Evolutionary conservation across 2,113 vertebrate genomes (phyloP).

Genomic region (Puma concolor): DNA sequence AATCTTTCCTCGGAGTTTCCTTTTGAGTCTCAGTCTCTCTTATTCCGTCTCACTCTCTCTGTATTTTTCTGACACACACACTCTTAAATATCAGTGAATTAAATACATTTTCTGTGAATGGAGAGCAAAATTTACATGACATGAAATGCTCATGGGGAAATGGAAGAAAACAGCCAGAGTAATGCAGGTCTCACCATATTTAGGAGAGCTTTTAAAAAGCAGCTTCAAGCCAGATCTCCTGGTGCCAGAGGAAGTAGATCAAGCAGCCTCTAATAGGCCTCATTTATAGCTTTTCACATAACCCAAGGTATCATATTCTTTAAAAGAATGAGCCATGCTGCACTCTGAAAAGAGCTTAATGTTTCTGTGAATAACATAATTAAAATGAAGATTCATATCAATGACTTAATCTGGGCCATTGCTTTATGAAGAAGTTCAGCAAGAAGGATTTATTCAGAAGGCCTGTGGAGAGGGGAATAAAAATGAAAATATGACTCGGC

Average conservation of each 20-base stretch:
- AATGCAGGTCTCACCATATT: neutral
- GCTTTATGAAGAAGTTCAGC: conserved; percentile 56
- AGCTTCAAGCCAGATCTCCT: neutral
- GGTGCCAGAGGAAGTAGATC: neutral
- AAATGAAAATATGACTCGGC: neutral
- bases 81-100: neutral
- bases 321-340: neutral
- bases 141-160: neutral
- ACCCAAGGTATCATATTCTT: neutral
- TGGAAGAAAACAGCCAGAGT: neutral
- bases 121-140: neutral
- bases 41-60: neutral
- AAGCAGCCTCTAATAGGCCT: conserved; percentile 13
- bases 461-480: neutral
- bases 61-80: neutral
- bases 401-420: conserved; percentile 61
- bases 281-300: conserved; percentile 49
- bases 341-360: conserved; percentile 69
- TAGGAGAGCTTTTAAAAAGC: neutral
- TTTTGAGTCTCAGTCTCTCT: neutral
- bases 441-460: conserved; percentile 50
- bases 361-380: conserved; percentile 74
- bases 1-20: neutral
- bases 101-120: conserved; percentile 25
- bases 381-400: conserved; percentile 58